Conservation (phyloP, 2,888 invertebrate genomes). For the Eubasilissa splendida region DNA sequence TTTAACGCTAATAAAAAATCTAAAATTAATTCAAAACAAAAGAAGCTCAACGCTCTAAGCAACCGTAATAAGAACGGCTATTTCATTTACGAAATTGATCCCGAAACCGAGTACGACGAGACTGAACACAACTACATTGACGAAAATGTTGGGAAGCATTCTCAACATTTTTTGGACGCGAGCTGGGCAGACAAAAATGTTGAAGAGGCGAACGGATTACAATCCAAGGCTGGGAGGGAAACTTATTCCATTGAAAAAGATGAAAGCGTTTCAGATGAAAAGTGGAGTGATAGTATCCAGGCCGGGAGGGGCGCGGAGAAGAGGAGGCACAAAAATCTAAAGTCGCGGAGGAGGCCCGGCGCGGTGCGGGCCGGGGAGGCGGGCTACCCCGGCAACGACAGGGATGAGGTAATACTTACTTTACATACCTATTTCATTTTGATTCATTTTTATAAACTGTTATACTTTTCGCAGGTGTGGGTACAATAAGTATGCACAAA, state of each 20-base stretch:
- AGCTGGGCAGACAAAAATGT: constrained; percentile 3
- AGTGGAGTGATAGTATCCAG: constrained; percentile 19
- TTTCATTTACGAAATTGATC: constrained; percentile 9
- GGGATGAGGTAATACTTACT: neutral
- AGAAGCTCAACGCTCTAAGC: neutral
- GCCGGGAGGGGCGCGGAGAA: constrained; percentile 39
- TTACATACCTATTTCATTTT: too few species aligned
- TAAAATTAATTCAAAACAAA: constrained; percentile 11
- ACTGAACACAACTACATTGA: constrained; percentile 20
- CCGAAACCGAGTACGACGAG: neutral
- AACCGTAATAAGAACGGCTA: constrained; percentile 11
- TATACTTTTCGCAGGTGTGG: too few species aligned
- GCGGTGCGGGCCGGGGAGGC: neutral
- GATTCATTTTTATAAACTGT: too few species aligned
- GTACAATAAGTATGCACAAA: too few species aligned
- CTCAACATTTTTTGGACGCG: neutral
- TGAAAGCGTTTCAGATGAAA: constrained; percentile 12
- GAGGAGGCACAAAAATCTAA: constrained; percentile 52
- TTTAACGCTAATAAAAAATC: constrained; percentile 44
- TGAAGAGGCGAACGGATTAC: constrained; percentile 10
- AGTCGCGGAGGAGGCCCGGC: constrained; percentile 35
- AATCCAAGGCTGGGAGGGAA: constrained; percentile 12
- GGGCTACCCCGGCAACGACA: too few species aligned
- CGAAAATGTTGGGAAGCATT: neutral
- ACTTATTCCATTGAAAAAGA: constrained; percentile 33